Evolutionary conservation across 2,797 vertebrate genomes (phyloP).

Genomic region (Macropus fuliginosus): DNA sequence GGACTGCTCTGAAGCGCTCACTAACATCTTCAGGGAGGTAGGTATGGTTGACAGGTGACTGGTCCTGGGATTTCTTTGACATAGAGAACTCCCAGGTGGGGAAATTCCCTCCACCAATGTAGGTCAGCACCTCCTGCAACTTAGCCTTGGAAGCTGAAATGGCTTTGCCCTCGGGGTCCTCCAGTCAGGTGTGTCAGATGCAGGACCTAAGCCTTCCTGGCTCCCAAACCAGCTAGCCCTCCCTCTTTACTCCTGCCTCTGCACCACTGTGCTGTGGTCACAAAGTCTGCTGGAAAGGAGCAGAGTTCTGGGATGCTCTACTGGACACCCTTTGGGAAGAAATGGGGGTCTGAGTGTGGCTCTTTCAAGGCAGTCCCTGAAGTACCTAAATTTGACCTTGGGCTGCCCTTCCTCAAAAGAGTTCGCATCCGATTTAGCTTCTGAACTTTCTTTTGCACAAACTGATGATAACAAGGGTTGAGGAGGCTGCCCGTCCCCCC

Average conservation of each 20-base stretch:
- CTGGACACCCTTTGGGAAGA: too few relatives aligned
- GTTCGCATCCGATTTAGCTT: background rate
- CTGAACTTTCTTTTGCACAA: background rate
- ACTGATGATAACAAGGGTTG: background rate
- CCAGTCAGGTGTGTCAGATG: too few relatives aligned
- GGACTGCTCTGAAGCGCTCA: conserved; percentile 78
- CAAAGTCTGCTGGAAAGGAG: too few relatives aligned
- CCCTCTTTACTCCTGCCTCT: background rate
- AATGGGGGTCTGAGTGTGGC: background rate
- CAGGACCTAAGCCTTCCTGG: too few relatives aligned
- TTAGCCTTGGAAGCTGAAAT: background rate
- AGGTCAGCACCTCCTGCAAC: background rate
- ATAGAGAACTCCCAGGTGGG: background rate
- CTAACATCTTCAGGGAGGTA: conserved; percentile 85
- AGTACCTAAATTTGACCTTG: too few relatives aligned
- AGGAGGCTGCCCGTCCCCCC: background rate
- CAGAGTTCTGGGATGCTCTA: too few relatives aligned
- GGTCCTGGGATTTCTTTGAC: too few relatives aligned
- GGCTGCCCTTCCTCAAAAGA: background rate
- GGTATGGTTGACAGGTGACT: background rate
- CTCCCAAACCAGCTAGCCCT: background rate
- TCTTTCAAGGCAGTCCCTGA: too few relatives aligned
- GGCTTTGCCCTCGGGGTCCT: background rate
- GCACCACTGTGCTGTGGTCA: too few relatives aligned
- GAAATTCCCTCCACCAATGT: background rate